Base-by-base conservation (phyloP, 2,113 vertebrate genomes). In the Butorides virescens region DNA sequence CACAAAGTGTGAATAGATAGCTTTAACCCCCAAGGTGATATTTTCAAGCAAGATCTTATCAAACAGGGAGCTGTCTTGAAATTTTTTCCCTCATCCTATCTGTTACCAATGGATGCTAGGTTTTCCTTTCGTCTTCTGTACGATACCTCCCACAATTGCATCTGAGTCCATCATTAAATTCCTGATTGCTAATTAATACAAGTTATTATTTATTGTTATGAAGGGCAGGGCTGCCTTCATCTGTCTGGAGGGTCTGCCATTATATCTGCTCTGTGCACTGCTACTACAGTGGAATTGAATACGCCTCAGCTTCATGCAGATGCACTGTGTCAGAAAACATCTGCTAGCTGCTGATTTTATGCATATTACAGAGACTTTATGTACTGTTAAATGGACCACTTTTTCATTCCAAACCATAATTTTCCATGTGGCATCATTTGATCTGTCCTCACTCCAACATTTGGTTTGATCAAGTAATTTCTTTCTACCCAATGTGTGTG, bases 261-360 rank as follows among this genome's bases (percentile, higher is more conserved):
- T 94, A 39, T 92, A 76, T 95, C 74, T 95, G 87, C 78, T 90
- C 74, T 90, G 87, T 61, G 77, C 73, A 55, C 73, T 92, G 84
- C 87, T 4, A 4, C 89, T 96, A 59, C 82, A 77, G 67, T 67
- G 88, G 84, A 94, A 90, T 14, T 76, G 77, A 95, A 66, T 85
- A 50, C 1, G 71, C 78, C 72, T 91, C 81, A 82, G 87, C 77
- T 44, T 95, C 58, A 22, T 93, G 88, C 92, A 97, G 94, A 97
- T 96, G 93, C 89, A 95, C 84, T 85, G 84, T 95, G 87, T 96
- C 94, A 95, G 94, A 96, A 97, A 97, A 97, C 95, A 97, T 97
- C 96, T 97, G 96, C 87, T 97, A 88, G 87, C 84, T 97, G 94
- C 86, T 97, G 97, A 95, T 97, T 97, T 97, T 97, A 95, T 97